phyloP scores from a whole-genome alignment of 1,140 invertebrate species.

The Pseudomyrmex flavicornis region DNA sequence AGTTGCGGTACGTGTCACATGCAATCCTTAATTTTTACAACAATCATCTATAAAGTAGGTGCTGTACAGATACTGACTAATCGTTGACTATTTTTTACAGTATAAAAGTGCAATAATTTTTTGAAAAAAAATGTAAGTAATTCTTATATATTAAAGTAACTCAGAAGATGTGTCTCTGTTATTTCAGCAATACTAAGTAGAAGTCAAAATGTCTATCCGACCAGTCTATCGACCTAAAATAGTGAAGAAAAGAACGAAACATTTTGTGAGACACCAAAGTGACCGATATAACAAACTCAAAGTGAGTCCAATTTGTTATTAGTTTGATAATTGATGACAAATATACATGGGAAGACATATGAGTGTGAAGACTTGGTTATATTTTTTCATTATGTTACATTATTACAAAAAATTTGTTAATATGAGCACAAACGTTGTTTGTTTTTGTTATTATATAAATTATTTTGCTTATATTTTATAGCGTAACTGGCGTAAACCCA shows the following conservation, averaged over 20 bases:
- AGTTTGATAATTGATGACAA: not conserved
- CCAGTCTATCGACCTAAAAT: conserved; percentile 95
- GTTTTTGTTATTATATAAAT: not conserved
- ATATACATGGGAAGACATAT: too few relatives aligned
- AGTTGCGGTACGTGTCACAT: conserved; percentile 15
- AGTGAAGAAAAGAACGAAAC: conserved; percentile 98
- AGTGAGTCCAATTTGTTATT: conserved; percentile 85
- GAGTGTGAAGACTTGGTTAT: conserved; percentile 10
- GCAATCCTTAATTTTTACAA: conserved; percentile 17
- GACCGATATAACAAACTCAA: conserved; percentile 98
- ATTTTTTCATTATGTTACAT: not conserved
- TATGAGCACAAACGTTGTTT: not conserved
- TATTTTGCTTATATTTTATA: conserved; percentile 79
- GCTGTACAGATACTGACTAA: not conserved
- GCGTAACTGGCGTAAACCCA: conserved; percentile 96
- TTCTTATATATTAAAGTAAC: not conserved
- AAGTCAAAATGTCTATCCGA: conserved; percentile 90
- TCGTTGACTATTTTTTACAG: conserved; percentile 2
- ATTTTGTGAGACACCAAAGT: conserved; percentile 98
- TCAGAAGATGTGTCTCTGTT: conserved; percentile 46
- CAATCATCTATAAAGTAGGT: not conserved
- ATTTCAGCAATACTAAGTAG: conserved; percentile 66
- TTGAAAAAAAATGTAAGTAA: not conserved
- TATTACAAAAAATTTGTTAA: not conserved
- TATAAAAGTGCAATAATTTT: conserved; percentile 22